A percentile compares a stretch with the other conserved stretches of the same genome.
phyloP scores from a whole-genome alignment of 2,888 invertebrate genomes.

The Amaurobius ferox region DNA sequence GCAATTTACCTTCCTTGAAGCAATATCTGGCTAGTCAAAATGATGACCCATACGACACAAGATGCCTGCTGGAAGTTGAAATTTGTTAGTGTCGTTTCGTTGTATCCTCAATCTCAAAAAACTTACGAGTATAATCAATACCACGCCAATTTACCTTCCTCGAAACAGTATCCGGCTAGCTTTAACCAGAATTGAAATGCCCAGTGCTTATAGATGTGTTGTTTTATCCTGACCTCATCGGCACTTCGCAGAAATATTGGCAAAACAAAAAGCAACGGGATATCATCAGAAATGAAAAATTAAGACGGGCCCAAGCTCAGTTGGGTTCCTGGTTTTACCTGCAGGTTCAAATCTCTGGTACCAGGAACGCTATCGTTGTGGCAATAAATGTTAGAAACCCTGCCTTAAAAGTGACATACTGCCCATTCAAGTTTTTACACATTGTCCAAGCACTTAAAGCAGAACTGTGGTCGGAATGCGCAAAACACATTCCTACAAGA shows the following conservation, averaged over 20 bases:
- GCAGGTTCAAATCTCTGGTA: not conserved
- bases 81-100: no score
- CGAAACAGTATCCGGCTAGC: no score
- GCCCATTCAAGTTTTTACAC: conserved; percentile 18
- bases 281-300: conserved; percentile 14
- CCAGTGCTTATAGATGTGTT: no score
- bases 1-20: no score
- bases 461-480: not conserved
- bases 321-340: not conserved
- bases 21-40: no score
- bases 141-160: no score
- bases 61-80: no score
- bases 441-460: not conserved
- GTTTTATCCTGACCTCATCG: no score
- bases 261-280: not conserved
- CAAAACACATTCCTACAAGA: not conserved
- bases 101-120: no score
- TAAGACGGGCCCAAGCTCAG: not conserved
- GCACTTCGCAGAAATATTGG: not conserved
- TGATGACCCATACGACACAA: no score
- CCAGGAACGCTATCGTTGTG: conserved; percentile 1
- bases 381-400: conserved; percentile 3
- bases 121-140: no score
- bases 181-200: no score
- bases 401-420: conserved; percentile 3